Evolutionary conservation across 2,888 invertebrate species (phyloP), one percentile per base, ranked within the genome.

Genomic region (Exocentrus adspersus): DNA sequence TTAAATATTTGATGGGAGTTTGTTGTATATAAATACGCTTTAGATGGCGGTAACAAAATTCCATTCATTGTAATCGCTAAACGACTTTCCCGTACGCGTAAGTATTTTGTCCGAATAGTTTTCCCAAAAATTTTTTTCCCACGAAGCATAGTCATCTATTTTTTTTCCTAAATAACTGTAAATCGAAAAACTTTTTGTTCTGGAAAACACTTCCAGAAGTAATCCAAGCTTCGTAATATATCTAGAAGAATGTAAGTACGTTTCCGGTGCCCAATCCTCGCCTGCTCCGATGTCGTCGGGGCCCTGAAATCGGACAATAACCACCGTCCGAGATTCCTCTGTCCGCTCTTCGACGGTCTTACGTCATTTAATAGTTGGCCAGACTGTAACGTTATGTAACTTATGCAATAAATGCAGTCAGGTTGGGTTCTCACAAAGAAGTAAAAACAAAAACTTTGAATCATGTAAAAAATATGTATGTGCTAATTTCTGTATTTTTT

Each of bases 1-100:
- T 6, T 20, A 48, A 48, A 48, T 28, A 48, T 48, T 48, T 48
- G 24, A 7, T 48, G 14, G 48, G 24, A 48, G 14, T 48, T 48
- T 48, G 17, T 20, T 7, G 28, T 17, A 2, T 17, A 24, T n/a
- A 46, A 46, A 48, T 28, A 48, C 28, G 21, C 46, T 6, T n/a
- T 46, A 4, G 21, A 28, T 28, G 24, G 48, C 28, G 17, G n/a
- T 37, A 37, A 37, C 14, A 37, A n/a, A n/a, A n/a, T n/a, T n/a
- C n/a, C n/a, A 7, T 32, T 1, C 37, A 37, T n/a, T 48, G 17
- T 24, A 48, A 48, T 28, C 14, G 16, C 2, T 2, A 10, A 48
- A 16, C 28, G n/a, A 48, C 9, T 1, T 4, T n/a, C 2, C n/a
- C 12, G 37, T 37, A 37, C n/a, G 12, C 16, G 24, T 17, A 16